Base-by-base conservation (phyloP, 2,888 invertebrate species). In the Reticulitermes lucifugus region DNA sequence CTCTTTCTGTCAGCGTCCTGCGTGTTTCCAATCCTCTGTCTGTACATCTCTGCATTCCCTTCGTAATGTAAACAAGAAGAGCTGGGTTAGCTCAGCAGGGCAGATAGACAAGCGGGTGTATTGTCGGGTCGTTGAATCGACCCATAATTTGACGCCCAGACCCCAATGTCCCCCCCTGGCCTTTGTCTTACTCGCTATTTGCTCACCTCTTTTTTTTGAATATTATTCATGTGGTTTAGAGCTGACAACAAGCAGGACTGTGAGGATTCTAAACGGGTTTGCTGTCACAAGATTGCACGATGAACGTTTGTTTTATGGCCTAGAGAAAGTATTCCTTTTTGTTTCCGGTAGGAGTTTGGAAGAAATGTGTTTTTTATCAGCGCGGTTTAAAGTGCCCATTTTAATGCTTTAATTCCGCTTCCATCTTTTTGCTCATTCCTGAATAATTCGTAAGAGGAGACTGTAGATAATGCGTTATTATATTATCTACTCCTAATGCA, bases 1-100 rank as follows among this genome's bases (percentile, higher is more conserved):
- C 65, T 65, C 9, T 65, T 10, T 65, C 25, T 65, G 5, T 65
- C 65, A 10, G n/a, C 25, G 9, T 65, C 25, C 65, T 7, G 65
- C 4, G 55, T 46, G 46, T 60, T 41, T 73, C 73, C 29, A 73
- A 73, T 73, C 73, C 41, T 14, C 65, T 65, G 22, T 41, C 35
- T 35, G 35, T 35, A 35, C 3, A 73, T 10, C 35, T 73, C 35
- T 73, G 41, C 41, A 18, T 73, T 73, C 35, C 73, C 73, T 18
- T 35, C 21, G 41, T 41, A 73, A 73, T 41, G 73, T 73, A 73
- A 73, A 73, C 41, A 73, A 73, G 73, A 73, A 41, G 29, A 41
- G 0, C 73, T 41, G 25, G 70, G 65, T 4, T 65, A 14, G 35
- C 41, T 41, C 18, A 21, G 14, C 1, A 1, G 41, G 73, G 6